phyloP scores from a whole-genome alignment of 1,140 invertebrate species.

The Helicoverpa armigera region DNA sequence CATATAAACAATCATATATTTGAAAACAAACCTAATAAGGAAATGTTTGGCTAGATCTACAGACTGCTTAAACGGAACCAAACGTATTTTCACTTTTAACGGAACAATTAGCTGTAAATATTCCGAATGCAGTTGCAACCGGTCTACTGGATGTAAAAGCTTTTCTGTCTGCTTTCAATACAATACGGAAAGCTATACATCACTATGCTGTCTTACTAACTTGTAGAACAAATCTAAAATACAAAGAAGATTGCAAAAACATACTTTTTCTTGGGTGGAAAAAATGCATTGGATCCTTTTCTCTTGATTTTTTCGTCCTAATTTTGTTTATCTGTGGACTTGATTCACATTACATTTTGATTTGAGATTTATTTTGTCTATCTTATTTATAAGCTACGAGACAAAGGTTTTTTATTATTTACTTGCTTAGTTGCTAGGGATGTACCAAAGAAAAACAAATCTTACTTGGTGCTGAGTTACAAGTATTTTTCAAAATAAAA shows the following conservation, averaged over 20 bases:
- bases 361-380: too few relatives aligned
- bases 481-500: neutral
- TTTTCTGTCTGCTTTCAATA: constrained; percentile 14
- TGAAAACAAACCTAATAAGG: too few relatives aligned
- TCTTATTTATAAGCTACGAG: too few relatives aligned
- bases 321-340: too few relatives aligned
- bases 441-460: neutral
- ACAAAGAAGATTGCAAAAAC: constrained; percentile 20
- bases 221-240: neutral
- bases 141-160: neutral
- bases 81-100: too few relatives aligned
- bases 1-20: too few relatives aligned
- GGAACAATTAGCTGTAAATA: neutral
- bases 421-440: too few relatives aligned
- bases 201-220: neutral
- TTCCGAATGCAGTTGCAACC: neutral
- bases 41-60: too few relatives aligned
- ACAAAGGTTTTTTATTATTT: too few relatives aligned
- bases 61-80: too few relatives aligned
- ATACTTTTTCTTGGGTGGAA: constrained; percentile 21
- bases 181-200: constrained; percentile 7
- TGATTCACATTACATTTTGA: too few relatives aligned
- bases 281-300: neutral
- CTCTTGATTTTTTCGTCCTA: too few relatives aligned
- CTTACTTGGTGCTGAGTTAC: neutral